Percentiles rank a stretch among this genome's conserved stretches.
Conservation (phyloP, 2,888 invertebrate species). For the Tenthredo mesomela region DNA sequence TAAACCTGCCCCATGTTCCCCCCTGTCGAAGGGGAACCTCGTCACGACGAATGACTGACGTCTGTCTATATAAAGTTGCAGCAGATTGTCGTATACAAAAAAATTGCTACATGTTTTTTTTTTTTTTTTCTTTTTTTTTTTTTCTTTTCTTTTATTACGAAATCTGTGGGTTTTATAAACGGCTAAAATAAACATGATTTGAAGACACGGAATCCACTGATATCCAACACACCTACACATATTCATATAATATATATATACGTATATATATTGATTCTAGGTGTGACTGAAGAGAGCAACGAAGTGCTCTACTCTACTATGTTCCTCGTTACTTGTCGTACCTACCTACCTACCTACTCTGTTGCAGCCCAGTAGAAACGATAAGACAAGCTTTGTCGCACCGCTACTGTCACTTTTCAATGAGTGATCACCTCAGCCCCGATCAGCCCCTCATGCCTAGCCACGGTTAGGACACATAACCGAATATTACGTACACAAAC, state of each 20-base stretch:
- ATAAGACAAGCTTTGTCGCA: slow-evolving; percentile 64
- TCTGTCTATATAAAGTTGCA: slow-evolving; percentile 2
- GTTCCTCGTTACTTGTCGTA: neutral
- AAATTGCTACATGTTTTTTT: neutral
- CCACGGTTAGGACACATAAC: neutral
- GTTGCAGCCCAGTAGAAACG: slow-evolving; percentile 47
- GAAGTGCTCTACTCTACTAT: neutral
- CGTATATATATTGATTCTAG: neutral
- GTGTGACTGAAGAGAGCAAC: neutral
- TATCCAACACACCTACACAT: neutral
- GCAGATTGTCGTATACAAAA: no score
- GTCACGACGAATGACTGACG: slow-evolving; percentile 32
- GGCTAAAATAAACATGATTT: neutral
- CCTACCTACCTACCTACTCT: neutral
- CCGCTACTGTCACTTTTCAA: slow-evolving; percentile 60
- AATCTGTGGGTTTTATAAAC: neutral
- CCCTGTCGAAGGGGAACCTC: neutral
- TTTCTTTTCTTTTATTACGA: neutral
- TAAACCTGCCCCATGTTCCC: slow-evolving; percentile 4
- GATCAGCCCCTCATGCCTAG: neutral
- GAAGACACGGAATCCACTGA: neutral
- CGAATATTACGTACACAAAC: slow-evolving; percentile 44
- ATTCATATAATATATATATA: no score
- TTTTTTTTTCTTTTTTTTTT: no score
- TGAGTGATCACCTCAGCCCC: slow-evolving; percentile 65